Base-by-base conservation (phyloP, 2,888 invertebrate genomes). In the Candidula unifasciata region DNA sequence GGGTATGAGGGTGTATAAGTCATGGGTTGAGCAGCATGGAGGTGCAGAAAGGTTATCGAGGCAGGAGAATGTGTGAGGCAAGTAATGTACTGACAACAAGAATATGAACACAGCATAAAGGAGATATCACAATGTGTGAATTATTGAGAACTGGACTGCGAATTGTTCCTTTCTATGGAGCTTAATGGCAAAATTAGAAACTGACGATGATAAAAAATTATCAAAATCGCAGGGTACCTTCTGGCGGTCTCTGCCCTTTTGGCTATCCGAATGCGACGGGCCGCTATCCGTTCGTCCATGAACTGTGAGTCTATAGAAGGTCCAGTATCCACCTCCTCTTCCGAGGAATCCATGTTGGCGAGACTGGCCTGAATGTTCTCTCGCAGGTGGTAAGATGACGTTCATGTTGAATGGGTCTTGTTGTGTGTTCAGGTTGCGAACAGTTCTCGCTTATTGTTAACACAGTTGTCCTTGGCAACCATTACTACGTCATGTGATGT, bases 221-320 rank as follows among this genome's bases (percentile, higher is more conserved):
- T n/a, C n/a, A n/a, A n/a, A n/a, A 6, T 44, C 8, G 44, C 6
- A 13, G 24, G 30, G 21, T 86, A 90, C 90, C 90, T 88, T 88
- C 89, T 90, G 27, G 89, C 89, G 66, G 91, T 90, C 88, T 93
- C 93, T 66, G 92, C 89, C 84, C 93, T 88, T 77, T 95, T 95
- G 92, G 96, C 95, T 90, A 96, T 96, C 76, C 96, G 95, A 79
- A 96, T 92, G 86, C 95, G 94, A 84, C 97, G 95, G 0, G 96
- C 96, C 69, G 96, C 94, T 93, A 96, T 96, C 89, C 97, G 94
- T 93, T 96, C 96, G 77, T 95, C 95, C 16, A 96, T 95, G 92
- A 96, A 95, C 6, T 92, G 90, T 0, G 96, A 96, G 86, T 94
- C 93, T 18, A 93, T 92, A 85, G 90, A 89, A 8, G 93, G 94